A percentile compares a stretch with the other conserved stretches of the same genome.
phyloP scores from a whole-genome alignment of 92 coral and sea anemone genomes.

The Epizoanthus illoricatus region DNA sequence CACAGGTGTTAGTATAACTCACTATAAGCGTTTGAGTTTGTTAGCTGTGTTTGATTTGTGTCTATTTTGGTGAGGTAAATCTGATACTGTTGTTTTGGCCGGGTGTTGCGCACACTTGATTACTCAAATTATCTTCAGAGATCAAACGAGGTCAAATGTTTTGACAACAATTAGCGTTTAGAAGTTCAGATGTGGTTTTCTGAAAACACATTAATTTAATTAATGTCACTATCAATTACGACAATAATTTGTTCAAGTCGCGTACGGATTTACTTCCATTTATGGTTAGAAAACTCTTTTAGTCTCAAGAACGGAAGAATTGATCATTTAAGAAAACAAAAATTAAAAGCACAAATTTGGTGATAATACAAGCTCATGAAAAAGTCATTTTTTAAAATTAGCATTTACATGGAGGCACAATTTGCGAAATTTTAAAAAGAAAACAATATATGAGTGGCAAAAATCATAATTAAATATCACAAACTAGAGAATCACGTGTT shows the following conservation, averaged over 20 bases:
- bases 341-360: neutral
- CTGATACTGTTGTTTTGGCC: neutral
- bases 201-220: slow-evolving; percentile 1
- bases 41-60: neutral
- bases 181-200: neutral
- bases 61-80: neutral
- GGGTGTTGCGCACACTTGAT: neutral
- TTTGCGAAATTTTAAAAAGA: neutral
- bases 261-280: neutral
- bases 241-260: neutral
- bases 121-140: neutral
- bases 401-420: too few relatives aligned
- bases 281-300: neutral
- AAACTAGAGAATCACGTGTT: too few relatives aligned
- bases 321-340: neutral
- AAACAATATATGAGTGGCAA: neutral
- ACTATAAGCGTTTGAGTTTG: too few relatives aligned
- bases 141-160: slow-evolving; percentile 10
- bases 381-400: neutral
- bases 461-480: too few relatives aligned
- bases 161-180: neutral
- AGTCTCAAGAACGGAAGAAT: neutral
- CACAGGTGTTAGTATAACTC: too few relatives aligned
- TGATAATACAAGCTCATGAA: neutral
- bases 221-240: slow-evolving; percentile 1